Base-by-base conservation (phyloP, 2,888 invertebrate genomes). In the Diplazon laetatorius region DNA sequence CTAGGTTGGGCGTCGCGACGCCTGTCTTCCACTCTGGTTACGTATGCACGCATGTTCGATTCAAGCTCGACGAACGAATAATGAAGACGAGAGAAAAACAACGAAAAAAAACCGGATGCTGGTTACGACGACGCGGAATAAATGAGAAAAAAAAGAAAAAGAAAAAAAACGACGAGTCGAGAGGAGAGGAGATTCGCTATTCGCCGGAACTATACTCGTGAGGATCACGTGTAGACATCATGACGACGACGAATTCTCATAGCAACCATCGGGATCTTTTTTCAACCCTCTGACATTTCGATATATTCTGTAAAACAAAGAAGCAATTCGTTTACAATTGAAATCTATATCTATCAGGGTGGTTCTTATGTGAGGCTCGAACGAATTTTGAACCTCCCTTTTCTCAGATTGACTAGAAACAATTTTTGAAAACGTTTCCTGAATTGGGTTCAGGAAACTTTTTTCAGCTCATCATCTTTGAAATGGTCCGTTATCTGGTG, bases 1-100 rank as follows among this genome's bases (percentile, higher is more conserved):
- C 50, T 42, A 63, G 62, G 72, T 66, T 69, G 46, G 77, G 72
- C 77, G 77, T 77, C 77, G 72, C 77, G 77, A 77, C 77, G 77
- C 57, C 35, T 16, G 9, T 46, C 42, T 37, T 30, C 62, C 55
- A 22, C 20, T n/a, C 39, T 4, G 0, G 50, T 10, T 50, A 22
- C 22, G 50, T 22, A n/a, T n/a, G 22, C 9, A 50, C 22, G 48
- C 48, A 20, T 48, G 10, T 16, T 16, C 48, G 48, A 48, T 48
- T 8, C 48, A 48, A 48, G 48, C 48, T 48, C 10, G 8, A 20
- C 18, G 12, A 48, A 10, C 20, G 20, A 48, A 37, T 37, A 37
- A 37, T 37, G 37, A 48, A 48, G 18, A 46, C 16, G 18, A 48
- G 9, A 9, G 20, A n/a, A n/a, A n/a, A n/a, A n/a, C n/a, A n/a